Percentiles rank a stretch among this genome's conserved stretches.
Evolutionary conservation across 1,140 invertebrate genomes (phyloP).

Genomic region (Caenorhabditis inopinata): DNA sequence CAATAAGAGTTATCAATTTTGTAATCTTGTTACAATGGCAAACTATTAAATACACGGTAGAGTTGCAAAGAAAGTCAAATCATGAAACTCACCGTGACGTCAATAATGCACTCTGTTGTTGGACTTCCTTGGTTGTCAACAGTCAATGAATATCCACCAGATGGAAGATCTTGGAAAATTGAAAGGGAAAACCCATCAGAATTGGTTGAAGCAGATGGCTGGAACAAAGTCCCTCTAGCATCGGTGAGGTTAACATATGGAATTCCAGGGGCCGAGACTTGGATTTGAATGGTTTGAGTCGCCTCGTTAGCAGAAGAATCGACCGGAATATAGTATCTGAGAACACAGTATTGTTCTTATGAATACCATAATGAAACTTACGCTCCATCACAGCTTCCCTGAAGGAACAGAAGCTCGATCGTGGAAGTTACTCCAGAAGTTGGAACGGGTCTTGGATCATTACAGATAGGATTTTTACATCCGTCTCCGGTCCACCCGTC

Average conservation of each 20-base stretch:
- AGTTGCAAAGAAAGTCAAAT: too few species aligned
- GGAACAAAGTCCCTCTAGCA: neutral
- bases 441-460: neutral
- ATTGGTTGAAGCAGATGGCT: neutral
- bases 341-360: neutral
- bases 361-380: neutral
- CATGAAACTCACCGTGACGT: constrained; percentile 35
- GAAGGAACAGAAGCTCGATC: neutral
- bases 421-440: neutral
- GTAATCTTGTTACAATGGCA: constrained; percentile 6
- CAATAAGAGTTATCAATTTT: constrained; percentile 30
- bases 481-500: constrained; percentile 50
- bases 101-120: constrained; percentile 40
- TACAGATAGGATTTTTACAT: constrained; percentile 11
- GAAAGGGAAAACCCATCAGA: neutral
- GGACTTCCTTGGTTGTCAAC: constrained; percentile 33
- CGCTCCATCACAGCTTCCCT: neutral
- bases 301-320: neutral
- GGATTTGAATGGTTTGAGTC: constrained; percentile 6
- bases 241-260: constrained; percentile 38
- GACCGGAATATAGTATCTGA: constrained; percentile 35
- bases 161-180: neutral
- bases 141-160: constrained; percentile 39
- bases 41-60: neutral
- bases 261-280: constrained; percentile 27